Conservation (phyloP, 64 coral and sea anemone species). For the Anthopleura sola region DNA sequence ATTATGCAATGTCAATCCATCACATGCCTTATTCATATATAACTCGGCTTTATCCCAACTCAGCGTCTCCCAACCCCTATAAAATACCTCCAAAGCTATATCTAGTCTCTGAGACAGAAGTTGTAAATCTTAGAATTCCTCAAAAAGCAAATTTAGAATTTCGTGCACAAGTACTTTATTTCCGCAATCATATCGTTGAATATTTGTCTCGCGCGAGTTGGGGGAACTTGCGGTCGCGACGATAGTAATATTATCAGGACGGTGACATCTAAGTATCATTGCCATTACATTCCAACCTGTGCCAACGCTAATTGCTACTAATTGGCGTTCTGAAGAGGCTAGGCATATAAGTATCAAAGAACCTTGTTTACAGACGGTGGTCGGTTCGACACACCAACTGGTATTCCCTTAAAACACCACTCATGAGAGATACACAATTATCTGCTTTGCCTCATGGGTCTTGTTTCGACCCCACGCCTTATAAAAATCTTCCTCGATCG, state of each 20-base stretch:
- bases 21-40: neutral
- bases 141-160: neutral
- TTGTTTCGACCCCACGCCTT: neutral
- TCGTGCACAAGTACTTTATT: neutral
- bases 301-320: constrained; percentile 6
- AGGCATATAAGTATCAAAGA: constrained; percentile 7
- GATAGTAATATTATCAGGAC: neutral
- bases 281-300: constrained; percentile 6
- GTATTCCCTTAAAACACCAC: neutral
- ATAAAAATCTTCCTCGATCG: neutral
- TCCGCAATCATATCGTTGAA: constrained; percentile 5
- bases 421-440: neutral
- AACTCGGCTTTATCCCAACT: neutral
- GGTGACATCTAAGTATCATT: neutral
- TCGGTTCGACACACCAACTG: neutral
- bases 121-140: neutral
- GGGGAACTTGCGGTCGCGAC: neutral
- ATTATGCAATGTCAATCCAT: neutral
- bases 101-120: neutral
- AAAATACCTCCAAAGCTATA: neutral
- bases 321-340: constrained; percentile 14
- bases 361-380: neutral
- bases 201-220: neutral
- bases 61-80: neutral
- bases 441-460: neutral